Conservation (phyloP, 2,113 vertebrate species). For the Terrapene triunguis region DNA sequence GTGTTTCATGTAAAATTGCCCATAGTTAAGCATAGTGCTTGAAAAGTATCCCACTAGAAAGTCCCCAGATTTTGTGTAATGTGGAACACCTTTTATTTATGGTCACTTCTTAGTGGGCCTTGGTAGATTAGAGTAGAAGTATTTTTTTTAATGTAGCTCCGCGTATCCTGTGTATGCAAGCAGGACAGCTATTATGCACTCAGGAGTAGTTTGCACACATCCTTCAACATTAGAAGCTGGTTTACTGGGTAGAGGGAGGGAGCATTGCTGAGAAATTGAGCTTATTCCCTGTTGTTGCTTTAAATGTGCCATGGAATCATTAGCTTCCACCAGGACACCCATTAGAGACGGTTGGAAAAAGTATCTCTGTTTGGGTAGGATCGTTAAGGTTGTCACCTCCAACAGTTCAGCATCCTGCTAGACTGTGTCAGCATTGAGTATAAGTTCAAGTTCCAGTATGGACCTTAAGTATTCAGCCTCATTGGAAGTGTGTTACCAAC, state of each 20-base stretch:
- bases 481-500: background rate
- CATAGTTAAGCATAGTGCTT: background rate
- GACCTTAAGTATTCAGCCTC: background rate
- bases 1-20: background rate
- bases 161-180: background rate
- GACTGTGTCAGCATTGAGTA: accelerated
- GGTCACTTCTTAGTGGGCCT: conserved; percentile 42
- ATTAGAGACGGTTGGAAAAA: accelerated
- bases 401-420: background rate
- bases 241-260: background rate
- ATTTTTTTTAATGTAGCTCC: background rate
- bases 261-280: background rate
- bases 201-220: accelerated
- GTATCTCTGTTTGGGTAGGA: accelerated
- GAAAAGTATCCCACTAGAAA: background rate
- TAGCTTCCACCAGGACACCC: background rate
- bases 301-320: accelerated
- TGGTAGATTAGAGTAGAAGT: background rate
- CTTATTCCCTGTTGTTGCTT: background rate
- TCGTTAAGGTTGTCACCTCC: background rate
- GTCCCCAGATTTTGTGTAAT: conserved; percentile 5
- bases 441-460: background rate
- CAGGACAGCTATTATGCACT: background rate
- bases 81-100: conserved; percentile 44
- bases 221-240: accelerated